phyloP scores from a whole-genome alignment of 2,888 invertebrate species.

The Argyresthia goedartella region DNA sequence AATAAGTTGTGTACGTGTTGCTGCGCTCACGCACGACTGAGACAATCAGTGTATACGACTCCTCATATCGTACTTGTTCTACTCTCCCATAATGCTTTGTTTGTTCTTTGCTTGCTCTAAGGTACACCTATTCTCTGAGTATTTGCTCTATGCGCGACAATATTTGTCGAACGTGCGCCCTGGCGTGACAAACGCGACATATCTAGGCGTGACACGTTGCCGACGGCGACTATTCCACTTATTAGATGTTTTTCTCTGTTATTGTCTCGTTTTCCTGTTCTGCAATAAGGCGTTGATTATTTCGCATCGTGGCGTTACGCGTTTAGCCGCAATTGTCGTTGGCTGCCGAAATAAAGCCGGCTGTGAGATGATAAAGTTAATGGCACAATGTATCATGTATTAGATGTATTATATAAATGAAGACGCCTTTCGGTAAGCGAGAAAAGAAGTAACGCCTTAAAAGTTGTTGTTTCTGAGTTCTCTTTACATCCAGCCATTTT shows the following conservation, averaged over 20 bases:
- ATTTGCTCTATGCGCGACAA: slow-evolving; percentile 59
- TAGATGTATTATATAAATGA: slow-evolving; percentile 4
- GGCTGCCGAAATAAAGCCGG: slow-evolving; percentile 38
- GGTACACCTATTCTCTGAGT: slow-evolving; percentile 43
- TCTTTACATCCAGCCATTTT: slow-evolving; percentile 4
- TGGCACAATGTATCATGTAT: slow-evolving; percentile 17
- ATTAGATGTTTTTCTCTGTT: slow-evolving; percentile 53
- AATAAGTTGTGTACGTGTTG: slow-evolving; percentile 49
- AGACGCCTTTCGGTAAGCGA: not conserved
- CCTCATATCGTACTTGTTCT: slow-evolving; percentile 48
- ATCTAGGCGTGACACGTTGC: slow-evolving; percentile 61
- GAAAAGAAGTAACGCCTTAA: too few species aligned
- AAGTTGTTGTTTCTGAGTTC: not conserved
- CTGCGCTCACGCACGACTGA: slow-evolving; percentile 27
- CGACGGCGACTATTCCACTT: slow-evolving; percentile 44
- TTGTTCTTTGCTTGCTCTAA: slow-evolving; percentile 35
- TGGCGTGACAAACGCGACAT: slow-evolving; percentile 54
- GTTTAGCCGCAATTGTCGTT: slow-evolving; percentile 30
- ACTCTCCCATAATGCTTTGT: slow-evolving; percentile 43
- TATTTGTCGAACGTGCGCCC: slow-evolving; percentile 68
- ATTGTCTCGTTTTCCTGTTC: slow-evolving; percentile 53
- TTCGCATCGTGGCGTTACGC: slow-evolving; percentile 14
- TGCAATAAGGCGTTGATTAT: slow-evolving; percentile 64
- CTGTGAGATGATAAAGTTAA: slow-evolving; percentile 48
- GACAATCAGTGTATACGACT: slow-evolving; percentile 48